Evolutionary conservation across 2,797 vertebrate species (phyloP).

Genomic region (Hapalemur alaotrensis): DNA sequence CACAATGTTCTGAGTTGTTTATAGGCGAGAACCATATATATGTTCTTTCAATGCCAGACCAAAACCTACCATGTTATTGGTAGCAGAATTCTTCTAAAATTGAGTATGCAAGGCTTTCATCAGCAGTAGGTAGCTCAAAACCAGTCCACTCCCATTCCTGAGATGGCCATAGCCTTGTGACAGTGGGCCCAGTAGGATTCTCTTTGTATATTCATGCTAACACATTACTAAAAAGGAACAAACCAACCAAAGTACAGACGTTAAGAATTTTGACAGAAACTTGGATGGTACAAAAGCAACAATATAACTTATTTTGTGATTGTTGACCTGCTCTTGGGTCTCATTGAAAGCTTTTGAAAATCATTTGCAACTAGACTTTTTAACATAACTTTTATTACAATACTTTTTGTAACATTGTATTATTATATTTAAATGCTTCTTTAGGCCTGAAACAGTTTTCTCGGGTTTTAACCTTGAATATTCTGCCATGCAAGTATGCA

Average conservation of each 20-base stretch:
- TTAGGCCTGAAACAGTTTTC: neutral
- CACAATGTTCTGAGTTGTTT: neutral
- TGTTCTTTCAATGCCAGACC: neutral
- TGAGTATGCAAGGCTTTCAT: neutral
- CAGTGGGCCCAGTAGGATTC: neutral
- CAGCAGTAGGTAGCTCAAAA: neutral
- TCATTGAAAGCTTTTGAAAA: neutral
- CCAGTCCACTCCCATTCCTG: neutral
- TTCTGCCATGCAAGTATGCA: neutral
- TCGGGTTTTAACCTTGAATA: conserved; percentile 32
- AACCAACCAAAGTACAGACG: neutral
- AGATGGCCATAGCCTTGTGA: neutral
- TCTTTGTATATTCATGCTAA: neutral
- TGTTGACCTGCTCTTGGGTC: neutral
- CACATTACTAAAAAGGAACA: neutral
- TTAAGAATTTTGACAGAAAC: conserved; percentile 6
- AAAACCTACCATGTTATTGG: neutral
- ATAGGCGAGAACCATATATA: neutral
- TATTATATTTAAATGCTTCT: conserved; percentile 23
- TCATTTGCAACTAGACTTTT: conserved; percentile 17
- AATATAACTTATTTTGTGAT: conserved; percentile 15
- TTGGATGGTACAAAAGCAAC: neutral
- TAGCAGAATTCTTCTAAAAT: neutral
- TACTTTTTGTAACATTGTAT: neutral
- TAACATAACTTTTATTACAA: neutral